Evolutionary conservation across 2,888 invertebrate genomes (phyloP).

Genomic region (Hedychridium roseum): DNA sequence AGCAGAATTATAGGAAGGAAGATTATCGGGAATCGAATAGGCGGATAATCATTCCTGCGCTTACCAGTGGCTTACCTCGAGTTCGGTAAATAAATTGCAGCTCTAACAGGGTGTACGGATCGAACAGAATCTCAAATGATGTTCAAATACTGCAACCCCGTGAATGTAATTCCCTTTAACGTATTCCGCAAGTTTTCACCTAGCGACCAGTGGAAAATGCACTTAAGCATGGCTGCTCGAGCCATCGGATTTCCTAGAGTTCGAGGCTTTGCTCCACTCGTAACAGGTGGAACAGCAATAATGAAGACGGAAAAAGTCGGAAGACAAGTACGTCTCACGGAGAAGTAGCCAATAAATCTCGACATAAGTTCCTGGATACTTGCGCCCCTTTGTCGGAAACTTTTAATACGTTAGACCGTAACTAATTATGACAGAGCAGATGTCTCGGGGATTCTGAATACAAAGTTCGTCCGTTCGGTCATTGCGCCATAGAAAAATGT

Average conservation of each 20-base stretch:
- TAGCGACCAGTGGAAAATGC: not conserved
- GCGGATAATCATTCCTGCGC: no score
- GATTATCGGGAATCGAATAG: no score
- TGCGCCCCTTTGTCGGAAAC: slow-evolving; percentile 19
- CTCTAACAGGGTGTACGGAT: not conserved
- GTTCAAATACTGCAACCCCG: not conserved
- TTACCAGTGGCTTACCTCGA: no score
- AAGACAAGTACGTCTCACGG: not conserved
- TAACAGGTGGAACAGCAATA: not conserved
- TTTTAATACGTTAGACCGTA: slow-evolving; percentile 13
- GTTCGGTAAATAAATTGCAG: not conserved
- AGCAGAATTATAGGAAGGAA: not conserved
- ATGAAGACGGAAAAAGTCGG: slow-evolving; percentile 7
- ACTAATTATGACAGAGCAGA: slow-evolving; percentile 16
- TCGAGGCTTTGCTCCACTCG: not conserved
- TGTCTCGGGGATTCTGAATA: slow-evolving; percentile 12
- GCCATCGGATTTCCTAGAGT: not conserved
- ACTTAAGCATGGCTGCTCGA: not conserved
- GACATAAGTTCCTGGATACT: slow-evolving; percentile 20
- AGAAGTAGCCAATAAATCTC: slow-evolving; percentile 12
- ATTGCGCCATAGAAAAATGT: slow-evolving; percentile 6
- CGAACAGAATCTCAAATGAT: not conserved
- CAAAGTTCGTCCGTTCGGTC: slow-evolving; percentile 1
- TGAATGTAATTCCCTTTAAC: not conserved
- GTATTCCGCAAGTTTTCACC: not conserved